These are phyloP conservation scores for Meghimatium bilineatum DNA, from an alignment of 2,888 invertebrate species.

Conservation along the genomic window DNA sequence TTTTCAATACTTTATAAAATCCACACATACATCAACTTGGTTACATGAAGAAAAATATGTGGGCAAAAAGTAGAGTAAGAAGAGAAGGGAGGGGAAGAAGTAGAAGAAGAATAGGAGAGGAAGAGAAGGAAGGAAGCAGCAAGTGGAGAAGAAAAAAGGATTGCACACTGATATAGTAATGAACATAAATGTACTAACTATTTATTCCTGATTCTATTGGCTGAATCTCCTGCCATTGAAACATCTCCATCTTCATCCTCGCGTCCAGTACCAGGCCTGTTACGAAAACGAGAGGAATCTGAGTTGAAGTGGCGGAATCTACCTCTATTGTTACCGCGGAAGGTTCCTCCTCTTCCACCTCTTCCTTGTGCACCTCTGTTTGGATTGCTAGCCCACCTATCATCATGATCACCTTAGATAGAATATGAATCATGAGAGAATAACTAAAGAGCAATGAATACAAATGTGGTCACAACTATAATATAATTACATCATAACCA, in stretches of 20 bases:
- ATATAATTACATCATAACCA: too few relatives aligned
- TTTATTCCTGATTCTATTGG: constrained; percentile 26
- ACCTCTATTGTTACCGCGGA: constrained; percentile 35
- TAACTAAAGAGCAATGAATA: neutral
- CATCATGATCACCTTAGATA: constrained; percentile 58
- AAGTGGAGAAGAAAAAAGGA: too few relatives aligned
- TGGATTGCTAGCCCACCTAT: constrained; percentile 54
- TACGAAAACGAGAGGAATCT: constrained; percentile 24
- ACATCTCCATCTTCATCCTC: constrained; percentile 54
- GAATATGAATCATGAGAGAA: neutral
- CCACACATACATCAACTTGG: too few relatives aligned
- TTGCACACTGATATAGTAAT: too few relatives aligned
- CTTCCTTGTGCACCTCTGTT: constrained; percentile 40
- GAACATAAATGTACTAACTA: constrained; percentile 10
- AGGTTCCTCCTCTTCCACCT: constrained; percentile 39
- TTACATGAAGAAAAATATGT: too few relatives aligned
- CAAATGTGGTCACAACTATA: neutral
- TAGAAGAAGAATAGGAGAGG: too few relatives aligned
- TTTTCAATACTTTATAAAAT: too few relatives aligned
- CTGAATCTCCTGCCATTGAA: constrained; percentile 51
- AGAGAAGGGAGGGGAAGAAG: too few relatives aligned
- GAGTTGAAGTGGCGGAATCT: constrained; percentile 31
- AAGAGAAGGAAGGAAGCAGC: too few relatives aligned
- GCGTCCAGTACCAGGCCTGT: constrained; percentile 6
- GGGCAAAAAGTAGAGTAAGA: too few relatives aligned